Evolutionary conservation across 2,113 vertebrate species (phyloP), one percentile per base, ranked within the genome.

Genomic region (Girardinichthys multiradiatus): DNA sequence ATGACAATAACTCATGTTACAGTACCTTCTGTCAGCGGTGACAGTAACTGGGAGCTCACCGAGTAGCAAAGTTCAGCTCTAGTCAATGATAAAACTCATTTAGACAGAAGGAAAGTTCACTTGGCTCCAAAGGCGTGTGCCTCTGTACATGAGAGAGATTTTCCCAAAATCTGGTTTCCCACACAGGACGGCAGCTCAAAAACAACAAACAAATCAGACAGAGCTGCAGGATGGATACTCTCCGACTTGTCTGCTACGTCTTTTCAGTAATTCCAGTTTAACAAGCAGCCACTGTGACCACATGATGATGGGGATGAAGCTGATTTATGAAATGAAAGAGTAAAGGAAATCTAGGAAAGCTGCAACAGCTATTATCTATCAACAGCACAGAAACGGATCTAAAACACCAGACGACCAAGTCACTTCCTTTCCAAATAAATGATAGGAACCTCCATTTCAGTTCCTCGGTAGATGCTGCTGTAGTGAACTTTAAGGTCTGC

Each of bases 11-110:
- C 69, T 84, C 76, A 79, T 62, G 61, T 62, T 62, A 58, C 35
- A 48, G 78, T 51, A 64, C 60, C 63, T 77, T 48, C 35, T 67
- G 79, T 65, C 62, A 68, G 75, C 45, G 33, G 30, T 77, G 70
- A 68, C 65, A 58, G 57, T 67, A 70, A 75, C 83, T 60, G 59
- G 77, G 35, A 87, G 80, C 82, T 66, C 48, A 10, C 29, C 57
- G 24, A 65, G 90, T 89, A 80, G 79, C 89, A 93, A 94, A 91
- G 93, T 93, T 92, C 92, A 93, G 73, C 77, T 58, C 68, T 70
- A 65, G 89, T 88, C 85, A 92, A 90, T 91, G 89, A 93, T 93
- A 92, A 92, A 93, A 91, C 91, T 70, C 79, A 78, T 86, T 87
- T 62, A 74, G 74, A 74, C 62, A 35, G 86, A 91, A 87, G 83